Evolutionary conservation across 2,888 invertebrate genomes (phyloP).

Genomic region (Pteria penguin): DNA sequence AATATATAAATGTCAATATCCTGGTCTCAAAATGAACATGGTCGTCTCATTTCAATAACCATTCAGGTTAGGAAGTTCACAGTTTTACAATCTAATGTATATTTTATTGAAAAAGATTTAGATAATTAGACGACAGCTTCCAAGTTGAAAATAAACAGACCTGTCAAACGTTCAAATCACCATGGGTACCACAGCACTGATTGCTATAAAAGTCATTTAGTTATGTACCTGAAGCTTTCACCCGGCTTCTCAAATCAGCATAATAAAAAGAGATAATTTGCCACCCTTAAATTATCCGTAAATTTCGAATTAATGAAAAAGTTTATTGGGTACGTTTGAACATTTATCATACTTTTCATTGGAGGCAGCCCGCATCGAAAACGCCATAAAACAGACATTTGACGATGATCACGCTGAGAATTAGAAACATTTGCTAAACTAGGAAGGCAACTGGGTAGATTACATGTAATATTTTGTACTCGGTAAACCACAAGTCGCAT

Average conservation of each 20-base stretch:
- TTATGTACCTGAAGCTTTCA: not conserved
- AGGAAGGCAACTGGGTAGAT: no score
- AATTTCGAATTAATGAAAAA: not conserved
- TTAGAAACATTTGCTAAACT: no score
- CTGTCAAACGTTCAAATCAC: not conserved
- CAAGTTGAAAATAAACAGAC: not conserved
- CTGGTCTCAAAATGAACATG: no score
- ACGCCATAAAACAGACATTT: not conserved
- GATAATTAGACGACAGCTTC: not conserved
- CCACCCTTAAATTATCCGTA: not conserved
- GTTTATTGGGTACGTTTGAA: not conserved
- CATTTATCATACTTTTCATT: not conserved
- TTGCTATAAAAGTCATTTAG: not conserved
- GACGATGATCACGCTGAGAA: not conserved
- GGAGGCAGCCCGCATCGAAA: not conserved
- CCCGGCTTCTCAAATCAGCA: not conserved
- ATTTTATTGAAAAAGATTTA: not conserved
- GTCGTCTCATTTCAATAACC: no score
- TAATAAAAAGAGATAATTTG: not conserved
- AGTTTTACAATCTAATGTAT: not conserved
- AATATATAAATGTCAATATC: no score
- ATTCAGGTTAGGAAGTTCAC: no score
- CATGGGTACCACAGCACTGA: not conserved
- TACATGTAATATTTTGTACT: no score
- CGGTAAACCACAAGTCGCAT: no score